These are phyloP conservation scores for Syngnathus typhle DNA, from an alignment of 2,113 vertebrate species.

Conservation along the genomic window DNA sequence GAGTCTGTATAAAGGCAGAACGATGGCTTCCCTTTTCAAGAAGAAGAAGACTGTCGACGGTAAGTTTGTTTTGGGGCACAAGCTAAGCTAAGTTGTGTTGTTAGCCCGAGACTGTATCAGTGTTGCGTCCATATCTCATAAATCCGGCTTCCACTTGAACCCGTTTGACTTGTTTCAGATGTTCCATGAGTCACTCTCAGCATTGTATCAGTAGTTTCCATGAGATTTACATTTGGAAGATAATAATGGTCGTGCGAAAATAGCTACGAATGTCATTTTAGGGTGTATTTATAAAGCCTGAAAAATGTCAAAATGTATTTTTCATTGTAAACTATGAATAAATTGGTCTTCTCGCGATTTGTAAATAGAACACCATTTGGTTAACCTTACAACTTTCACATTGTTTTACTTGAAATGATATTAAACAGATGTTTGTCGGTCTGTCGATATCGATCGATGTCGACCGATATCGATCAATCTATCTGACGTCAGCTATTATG, in stretches of 20 bases:
- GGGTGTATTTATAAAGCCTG: background rate
- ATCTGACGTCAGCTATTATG: background rate
- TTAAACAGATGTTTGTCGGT: background rate
- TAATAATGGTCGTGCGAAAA: background rate
- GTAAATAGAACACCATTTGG: background rate
- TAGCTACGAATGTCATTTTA: background rate
- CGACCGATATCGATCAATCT: background rate
- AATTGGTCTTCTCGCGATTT: background rate
- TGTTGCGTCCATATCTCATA: background rate
- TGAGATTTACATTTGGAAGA: background rate
- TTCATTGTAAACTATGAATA: background rate
- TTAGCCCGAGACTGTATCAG: slow-evolving; percentile 28
- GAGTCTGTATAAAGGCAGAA: slow-evolving; percentile 13
- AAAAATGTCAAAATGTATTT: background rate
- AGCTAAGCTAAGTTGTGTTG: slow-evolving; percentile 61
- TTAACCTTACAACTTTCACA: background rate
- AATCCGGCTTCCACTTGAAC: slow-evolving; percentile 17
- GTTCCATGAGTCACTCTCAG: slow-evolving; percentile 9
- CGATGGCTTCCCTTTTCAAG: slow-evolving; percentile 90
- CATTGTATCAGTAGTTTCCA: background rate
- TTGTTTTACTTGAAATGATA: background rate
- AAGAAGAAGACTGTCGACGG: slow-evolving; percentile 96
- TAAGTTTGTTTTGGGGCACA: slow-evolving; percentile 69
- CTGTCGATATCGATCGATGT: too few relatives aligned
- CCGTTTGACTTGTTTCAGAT: slow-evolving; percentile 49